Percentiles rank a stretch among this genome's conserved stretches.
These are phyloP conservation scores for Telmatherina bonti DNA, from an alignment of 2,797 vertebrate species.

Conservation along the genomic window DNA sequence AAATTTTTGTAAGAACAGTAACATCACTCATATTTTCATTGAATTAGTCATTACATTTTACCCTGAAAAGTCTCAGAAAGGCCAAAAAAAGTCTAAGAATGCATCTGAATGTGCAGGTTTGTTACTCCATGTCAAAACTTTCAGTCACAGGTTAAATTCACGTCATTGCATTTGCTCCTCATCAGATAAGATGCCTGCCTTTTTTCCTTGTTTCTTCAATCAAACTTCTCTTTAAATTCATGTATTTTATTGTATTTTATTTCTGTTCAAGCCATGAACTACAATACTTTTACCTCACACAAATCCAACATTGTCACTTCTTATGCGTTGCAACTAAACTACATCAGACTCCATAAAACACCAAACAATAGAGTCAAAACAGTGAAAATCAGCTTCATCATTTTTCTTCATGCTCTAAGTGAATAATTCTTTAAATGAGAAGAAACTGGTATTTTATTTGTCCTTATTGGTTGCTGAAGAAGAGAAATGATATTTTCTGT, in stretches of 20 bases:
- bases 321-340: neutral
- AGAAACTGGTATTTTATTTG: neutral
- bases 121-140: neutral
- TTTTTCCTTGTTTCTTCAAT: neutral
- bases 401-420: neutral
- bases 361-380: neutral
- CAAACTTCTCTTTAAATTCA: neutral
- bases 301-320: neutral
- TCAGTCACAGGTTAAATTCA: neutral
- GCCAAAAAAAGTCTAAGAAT: too few relatives aligned
- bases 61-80: neutral
- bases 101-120: too few relatives aligned
- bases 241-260: too few relatives aligned
- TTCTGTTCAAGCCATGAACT: too few relatives aligned
- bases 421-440: neutral
- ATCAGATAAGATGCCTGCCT: neutral
- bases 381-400: neutral
- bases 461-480: neutral
- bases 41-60: neutral
- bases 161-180: neutral
- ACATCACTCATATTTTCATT: neutral
- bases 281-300: neutral
- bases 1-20: neutral
- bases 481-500: neutral
- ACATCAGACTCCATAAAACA: neutral